Percentiles rank a stretch among this genome's conserved stretches.
phyloP scores from a whole-genome alignment of 2,888 invertebrate genomes.

The Eilema sororculum region DNA sequence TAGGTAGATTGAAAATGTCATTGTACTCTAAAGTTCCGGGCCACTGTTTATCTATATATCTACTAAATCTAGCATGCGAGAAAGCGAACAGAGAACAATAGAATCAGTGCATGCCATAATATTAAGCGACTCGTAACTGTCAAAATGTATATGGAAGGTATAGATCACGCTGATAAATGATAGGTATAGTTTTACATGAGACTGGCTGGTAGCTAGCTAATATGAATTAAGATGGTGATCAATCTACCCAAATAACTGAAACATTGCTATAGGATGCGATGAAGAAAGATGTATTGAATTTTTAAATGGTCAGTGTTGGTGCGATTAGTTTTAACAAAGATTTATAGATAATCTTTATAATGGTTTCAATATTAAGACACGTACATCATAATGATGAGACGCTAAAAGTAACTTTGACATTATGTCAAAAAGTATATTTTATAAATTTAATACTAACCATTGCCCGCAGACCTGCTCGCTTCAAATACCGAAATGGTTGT shows the following conservation, averaged over 20 bases:
- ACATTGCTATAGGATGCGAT: not conserved
- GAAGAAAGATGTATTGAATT: constrained; percentile 1
- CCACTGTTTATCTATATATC: constrained; percentile 41
- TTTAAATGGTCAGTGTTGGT: not conserved
- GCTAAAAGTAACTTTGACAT: too few species aligned
- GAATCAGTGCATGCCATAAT: constrained; percentile 34
- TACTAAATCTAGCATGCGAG: constrained; percentile 50
- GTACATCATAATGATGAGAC: not conserved
- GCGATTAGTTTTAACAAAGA: not conserved
- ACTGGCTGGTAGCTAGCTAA: not conserved
- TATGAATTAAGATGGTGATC: not conserved
- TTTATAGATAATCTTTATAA: not conserved
- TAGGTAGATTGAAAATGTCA: constrained; percentile 48
- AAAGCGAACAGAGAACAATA: constrained; percentile 60
- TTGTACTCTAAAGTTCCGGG: constrained; percentile 48
- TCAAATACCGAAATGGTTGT: too few species aligned
- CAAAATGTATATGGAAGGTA: constrained; percentile 30
- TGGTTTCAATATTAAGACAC: not conserved
- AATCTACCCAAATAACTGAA: not conserved
- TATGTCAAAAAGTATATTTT: too few species aligned
- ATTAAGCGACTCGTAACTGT: constrained; percentile 38
- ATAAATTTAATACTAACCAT: too few species aligned
- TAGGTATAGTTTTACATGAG: constrained; percentile 23
- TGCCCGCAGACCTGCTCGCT: too few species aligned
- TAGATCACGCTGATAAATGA: constrained; percentile 42